Evolutionary conservation across 2,113 vertebrate species (phyloP).

Genomic region (Lophotis ruficrista): DNA sequence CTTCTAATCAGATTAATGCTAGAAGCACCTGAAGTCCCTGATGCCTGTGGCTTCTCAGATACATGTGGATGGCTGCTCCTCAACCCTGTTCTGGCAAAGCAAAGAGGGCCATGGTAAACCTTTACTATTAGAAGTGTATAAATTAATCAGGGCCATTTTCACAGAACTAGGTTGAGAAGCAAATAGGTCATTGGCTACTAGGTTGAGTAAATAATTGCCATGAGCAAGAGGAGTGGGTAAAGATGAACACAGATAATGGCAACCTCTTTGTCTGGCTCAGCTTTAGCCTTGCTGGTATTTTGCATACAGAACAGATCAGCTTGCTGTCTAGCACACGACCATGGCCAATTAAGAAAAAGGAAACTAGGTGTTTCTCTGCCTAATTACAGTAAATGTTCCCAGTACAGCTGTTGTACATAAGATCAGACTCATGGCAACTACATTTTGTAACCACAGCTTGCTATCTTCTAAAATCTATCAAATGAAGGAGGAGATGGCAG

Average conservation of each 20-base stretch:
- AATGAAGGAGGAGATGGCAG: background rate
- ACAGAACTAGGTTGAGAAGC: background rate
- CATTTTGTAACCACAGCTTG: background rate
- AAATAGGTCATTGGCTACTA: background rate
- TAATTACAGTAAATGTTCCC: conserved; percentile 15
- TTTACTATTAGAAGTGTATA: background rate
- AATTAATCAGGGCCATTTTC: background rate
- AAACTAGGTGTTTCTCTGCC: background rate
- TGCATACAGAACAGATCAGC: background rate
- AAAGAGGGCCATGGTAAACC: background rate
- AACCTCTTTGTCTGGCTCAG: background rate
- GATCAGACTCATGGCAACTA: background rate
- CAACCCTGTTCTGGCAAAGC: background rate
- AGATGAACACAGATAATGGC: background rate
- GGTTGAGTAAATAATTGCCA: background rate
- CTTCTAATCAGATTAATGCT: background rate
- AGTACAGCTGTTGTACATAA: background rate
- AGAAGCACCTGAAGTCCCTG: background rate
- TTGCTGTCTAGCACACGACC: background rate
- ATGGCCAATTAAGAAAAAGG: background rate
- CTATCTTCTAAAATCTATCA: background rate
- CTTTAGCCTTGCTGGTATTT: background rate
- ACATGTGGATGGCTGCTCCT: background rate
- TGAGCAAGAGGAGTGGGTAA: background rate
- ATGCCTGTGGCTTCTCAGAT: background rate